Evolutionary conservation across 1,140 invertebrate species (phyloP), one percentile per base, ranked within the genome.

Genomic region (Semibalanus balanoides): DNA sequence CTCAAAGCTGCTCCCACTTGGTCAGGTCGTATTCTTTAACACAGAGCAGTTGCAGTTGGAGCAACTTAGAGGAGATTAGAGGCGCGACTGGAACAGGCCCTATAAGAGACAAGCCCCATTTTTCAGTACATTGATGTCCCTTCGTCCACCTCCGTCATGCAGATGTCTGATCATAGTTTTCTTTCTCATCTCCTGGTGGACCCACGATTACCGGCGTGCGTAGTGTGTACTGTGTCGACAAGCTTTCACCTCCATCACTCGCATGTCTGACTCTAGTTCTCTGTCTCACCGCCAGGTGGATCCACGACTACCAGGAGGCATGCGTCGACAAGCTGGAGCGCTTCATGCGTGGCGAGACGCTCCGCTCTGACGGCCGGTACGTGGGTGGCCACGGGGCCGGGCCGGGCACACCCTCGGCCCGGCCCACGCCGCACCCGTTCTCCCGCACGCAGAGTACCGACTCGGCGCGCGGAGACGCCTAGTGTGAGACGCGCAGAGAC

Each of bases 301-400:
- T 98, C 81, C 97, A 99, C 82, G 97, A 99, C 83, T 99, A 99
- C 83, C 97, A 99, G 85, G 97, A 99, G 83, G 97, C 97, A 0
- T 99, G 97, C 86, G 95, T 99, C 80, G 96, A 99, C 84, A 99
- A 99, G 87, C 86, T 99, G 79, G 96, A 98, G 86, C 79, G 87
- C 77, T 90, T 89, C 78, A 84, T 87, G 78, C 78, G 84, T 22
- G 85, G 86, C 22, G 86, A 86, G 78, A 14, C 22, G 51, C 7
- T 14, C 51, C 51, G 51, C 22, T 64, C 51, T 1, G 51, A 64
- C 11, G 51, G 51, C 51, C 51, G 51, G 51, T 64, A 64, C 22
- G 51, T 14, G n/a, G n/a, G n/a, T 22, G 51, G 51, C 3, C 51
- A 64, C 51, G 22, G 14, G 7, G 22, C 51, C 51, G 51, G 51